These are phyloP conservation scores for Hydrotaea diabolus DNA, from an alignment of 2,888 invertebrate genomes.

Conservation along the genomic window DNA sequence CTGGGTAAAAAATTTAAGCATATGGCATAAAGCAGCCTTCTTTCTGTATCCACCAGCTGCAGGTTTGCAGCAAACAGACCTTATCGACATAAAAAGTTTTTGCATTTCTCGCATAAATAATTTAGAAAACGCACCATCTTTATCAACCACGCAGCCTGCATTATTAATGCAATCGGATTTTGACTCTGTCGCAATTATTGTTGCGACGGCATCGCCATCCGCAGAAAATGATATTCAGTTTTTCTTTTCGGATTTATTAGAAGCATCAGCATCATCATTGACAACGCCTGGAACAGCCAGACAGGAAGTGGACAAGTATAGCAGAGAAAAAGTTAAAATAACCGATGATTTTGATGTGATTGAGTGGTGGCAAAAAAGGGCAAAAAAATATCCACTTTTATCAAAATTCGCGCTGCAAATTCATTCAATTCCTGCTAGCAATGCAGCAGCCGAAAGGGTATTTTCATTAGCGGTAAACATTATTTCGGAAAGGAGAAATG, in stretches of 20 bases:
- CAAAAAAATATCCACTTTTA: slow-evolving; percentile 48
- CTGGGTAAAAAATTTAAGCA: slow-evolving; percentile 51
- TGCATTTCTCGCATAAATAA: slow-evolving; percentile 50
- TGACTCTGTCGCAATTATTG: too few relatives aligned
- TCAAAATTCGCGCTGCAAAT: slow-evolving; percentile 57
- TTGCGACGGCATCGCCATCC: not conserved
- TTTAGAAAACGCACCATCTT: slow-evolving; percentile 26
- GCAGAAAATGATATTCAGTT: slow-evolving; percentile 40
- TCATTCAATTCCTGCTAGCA: slow-evolving; percentile 63
- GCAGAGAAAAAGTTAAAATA: slow-evolving; percentile 44
- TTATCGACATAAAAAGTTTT: slow-evolving; percentile 49
- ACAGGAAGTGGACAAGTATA: slow-evolving; percentile 58
- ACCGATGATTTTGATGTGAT: slow-evolving; percentile 59
- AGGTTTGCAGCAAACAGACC: slow-evolving; percentile 50
- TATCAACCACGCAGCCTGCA: not conserved
- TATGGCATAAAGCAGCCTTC: slow-evolving; percentile 58
- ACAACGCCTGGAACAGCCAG: slow-evolving; percentile 36
- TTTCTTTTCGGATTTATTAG: slow-evolving; percentile 56
- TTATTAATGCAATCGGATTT: not conserved
- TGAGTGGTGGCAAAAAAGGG: slow-evolving; percentile 50
- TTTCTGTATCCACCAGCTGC: slow-evolving; percentile 58
- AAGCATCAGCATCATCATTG: slow-evolving; percentile 15
- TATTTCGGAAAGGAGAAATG: slow-evolving; percentile 58
- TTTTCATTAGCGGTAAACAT: slow-evolving; percentile 62
- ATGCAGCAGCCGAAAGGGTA: slow-evolving; percentile 56